A percentile compares a stretch with the other conserved stretches of the same genome.
These are phyloP conservation scores for Octodon degus DNA, from an alignment of 2,113 vertebrate genomes.

Conservation along the genomic window DNA sequence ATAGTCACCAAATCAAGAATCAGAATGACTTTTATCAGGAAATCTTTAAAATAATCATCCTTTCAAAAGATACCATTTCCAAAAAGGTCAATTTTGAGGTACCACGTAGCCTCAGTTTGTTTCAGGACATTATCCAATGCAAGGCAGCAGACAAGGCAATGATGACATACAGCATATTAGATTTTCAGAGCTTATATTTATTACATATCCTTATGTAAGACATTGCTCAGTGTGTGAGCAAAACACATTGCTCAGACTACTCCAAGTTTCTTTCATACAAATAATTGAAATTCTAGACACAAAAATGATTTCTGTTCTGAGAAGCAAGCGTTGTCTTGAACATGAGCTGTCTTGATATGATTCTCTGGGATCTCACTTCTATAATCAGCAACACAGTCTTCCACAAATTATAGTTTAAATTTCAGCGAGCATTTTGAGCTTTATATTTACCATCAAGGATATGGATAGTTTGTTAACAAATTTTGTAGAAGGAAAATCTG, in stretches of 20 bases:
- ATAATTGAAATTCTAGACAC: constrained; percentile 62
- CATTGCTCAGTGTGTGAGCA: constrained; percentile 54
- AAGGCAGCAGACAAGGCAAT: background rate
- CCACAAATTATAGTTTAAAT: background rate
- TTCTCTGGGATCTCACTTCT: constrained; percentile 51
- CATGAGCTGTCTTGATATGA: constrained; percentile 63
- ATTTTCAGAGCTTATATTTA: constrained; percentile 45
- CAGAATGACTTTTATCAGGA: background rate
- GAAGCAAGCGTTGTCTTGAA: constrained; percentile 71
- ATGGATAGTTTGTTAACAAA: background rate
- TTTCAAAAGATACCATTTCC: background rate
- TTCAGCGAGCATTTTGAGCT: constrained; percentile 54
- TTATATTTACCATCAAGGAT: constrained; percentile 54
- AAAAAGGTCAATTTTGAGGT: background rate
- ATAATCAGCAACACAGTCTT: background rate
- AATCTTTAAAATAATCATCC: background rate
- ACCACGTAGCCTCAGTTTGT: background rate
- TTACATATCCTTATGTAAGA: constrained; percentile 52
- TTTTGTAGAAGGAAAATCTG: background rate
- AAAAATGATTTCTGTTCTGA: constrained; percentile 50
- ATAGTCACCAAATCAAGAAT: background rate
- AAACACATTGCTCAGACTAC: constrained; percentile 55
- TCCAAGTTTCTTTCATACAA: constrained; percentile 70
- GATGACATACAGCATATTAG: background rate
- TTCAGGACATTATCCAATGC: background rate